Evolutionary conservation across 2,888 invertebrate genomes (phyloP), one percentile per base, ranked within the genome.

Genomic region (Perizoma flavofasciatum): DNA sequence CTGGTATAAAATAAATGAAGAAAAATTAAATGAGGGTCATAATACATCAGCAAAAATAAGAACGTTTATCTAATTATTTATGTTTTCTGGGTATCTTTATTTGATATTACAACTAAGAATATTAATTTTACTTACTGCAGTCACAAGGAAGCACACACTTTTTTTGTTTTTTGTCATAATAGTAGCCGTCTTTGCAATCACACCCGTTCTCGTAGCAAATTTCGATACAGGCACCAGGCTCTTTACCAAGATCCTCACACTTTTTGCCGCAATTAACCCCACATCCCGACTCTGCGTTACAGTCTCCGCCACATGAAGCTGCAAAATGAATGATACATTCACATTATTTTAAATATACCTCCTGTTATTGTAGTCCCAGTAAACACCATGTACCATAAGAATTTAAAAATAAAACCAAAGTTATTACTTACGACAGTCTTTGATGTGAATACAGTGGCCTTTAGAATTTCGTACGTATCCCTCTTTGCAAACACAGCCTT

Each of bases 71-170:
- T n/a, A n/a, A n/a, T n/a, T n/a, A n/a, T n/a, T n/a, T n/a, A n/a
- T n/a, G n/a, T n/a, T n/a, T n/a, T n/a, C n/a, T 5, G 5, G 48
- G 8, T 32, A n/a, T n/a, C n/a, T n/a, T n/a, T n/a, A n/a, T n/a
- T n/a, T n/a, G n/a, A n/a, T n/a, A n/a, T n/a, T n/a, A n/a, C n/a
- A n/a, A n/a, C n/a, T n/a, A n/a, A n/a, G n/a, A n/a, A n/a, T n/a
- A n/a, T n/a, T n/a, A n/a, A 22, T 22, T 3, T 22, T 22, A 72
- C 76, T 75, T 69, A 79, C 78, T 49, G 37, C 73, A 73, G 5
- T 69, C 9, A 11, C 61, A 22, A 6, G 67, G 43, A 5, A 35
- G 35, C 5, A 70, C 66, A 46, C 73, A 72, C 49, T 66, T 63
- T 6, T 59, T 44, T 0, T 49, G 58, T 35, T 63, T 59, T 6